Evolutionary conservation across 2,113 vertebrate genomes (phyloP), one percentile per base, ranked within the genome.

Genomic region (Collichthys lucidus): DNA sequence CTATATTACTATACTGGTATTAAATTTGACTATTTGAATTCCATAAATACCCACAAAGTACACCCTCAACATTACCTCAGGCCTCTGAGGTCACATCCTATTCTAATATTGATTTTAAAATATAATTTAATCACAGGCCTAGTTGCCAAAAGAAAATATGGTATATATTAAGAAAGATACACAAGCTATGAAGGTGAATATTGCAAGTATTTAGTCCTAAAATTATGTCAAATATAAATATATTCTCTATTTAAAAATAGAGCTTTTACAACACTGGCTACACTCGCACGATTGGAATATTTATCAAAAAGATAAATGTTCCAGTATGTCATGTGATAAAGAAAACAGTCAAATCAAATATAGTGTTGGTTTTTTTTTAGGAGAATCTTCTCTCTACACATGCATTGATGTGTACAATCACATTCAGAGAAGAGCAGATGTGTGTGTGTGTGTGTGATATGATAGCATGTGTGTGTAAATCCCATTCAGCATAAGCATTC

Each of bases 401-500:
- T 44, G 1, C 47, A 50, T 47, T 24, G 15, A 47, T 62, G 26
- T 55, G 20, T 49, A 44, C 19, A 46, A n/a, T 79, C 29, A 52
- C 31, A 42, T 47, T 74, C 49, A 47, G 71, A 49, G 52, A 15
- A 35, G 7, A 76, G 66, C 62, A 69, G 29, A 64, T 29, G 29
- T 59, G 64, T 10, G 11, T 19, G 63, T 55, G 64, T 10, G 11
- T 64, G 67, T 60, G 24, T 76, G 61, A 63, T 59, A n/a, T 53
- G 44, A 46, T 44, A 56, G 55, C 35, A 68, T 46, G 63, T n/a
- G 53, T 68, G 55, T 69, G 61, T 57, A 59, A 60, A 68, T 72
- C 71, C 31, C 61, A 57, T 67, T 75, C 24, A 75, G 29, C 8
- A 81, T 3, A 75, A 14, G 53, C 17, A 56, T 26, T 24, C 8